These are phyloP conservation scores for Clepsis dumicolana DNA, from an alignment of 2,888 invertebrate species.

Conservation along the genomic window DNA sequence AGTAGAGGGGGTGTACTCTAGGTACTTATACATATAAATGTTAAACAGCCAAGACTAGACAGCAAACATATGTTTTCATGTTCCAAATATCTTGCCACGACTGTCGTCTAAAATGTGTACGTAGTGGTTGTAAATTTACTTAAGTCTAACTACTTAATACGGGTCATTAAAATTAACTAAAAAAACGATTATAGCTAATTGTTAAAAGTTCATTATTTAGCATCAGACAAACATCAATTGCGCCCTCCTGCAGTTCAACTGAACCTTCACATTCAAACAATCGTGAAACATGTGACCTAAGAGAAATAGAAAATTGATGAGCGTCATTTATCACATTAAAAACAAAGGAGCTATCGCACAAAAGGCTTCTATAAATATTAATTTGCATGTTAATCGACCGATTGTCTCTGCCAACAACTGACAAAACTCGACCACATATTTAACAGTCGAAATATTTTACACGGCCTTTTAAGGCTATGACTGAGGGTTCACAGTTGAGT, in stretches of 20 bases:
- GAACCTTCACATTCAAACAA: conserved; percentile 47
- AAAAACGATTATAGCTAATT: no score
- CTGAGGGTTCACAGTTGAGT: conserved; percentile 6
- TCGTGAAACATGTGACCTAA: conserved; percentile 47
- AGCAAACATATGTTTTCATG: no score
- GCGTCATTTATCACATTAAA: conserved; percentile 53
- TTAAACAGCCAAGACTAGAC: no score
- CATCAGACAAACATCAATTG: neutral
- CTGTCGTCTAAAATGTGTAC: no score
- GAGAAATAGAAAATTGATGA: conserved; percentile 48
- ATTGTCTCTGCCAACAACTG: conserved; percentile 50
- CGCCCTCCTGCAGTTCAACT: neutral
- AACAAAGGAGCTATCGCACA: conserved; percentile 54
- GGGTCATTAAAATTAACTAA: no score
- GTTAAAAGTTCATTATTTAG: conserved; percentile 5
- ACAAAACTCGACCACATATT: neutral
- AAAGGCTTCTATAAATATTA: conserved; percentile 63
- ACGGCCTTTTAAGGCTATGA: neutral
- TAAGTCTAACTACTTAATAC: no score
- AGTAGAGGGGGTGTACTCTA: no score
- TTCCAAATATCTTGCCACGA: no score
- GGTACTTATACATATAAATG: no score
- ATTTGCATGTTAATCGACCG: conserved; percentile 70
- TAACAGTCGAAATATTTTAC: neutral
- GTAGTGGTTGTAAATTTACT: no score